These are phyloP conservation scores for Ondatra zibethicus DNA, from an alignment of 2,113 vertebrate species.

Conservation along the genomic window DNA sequence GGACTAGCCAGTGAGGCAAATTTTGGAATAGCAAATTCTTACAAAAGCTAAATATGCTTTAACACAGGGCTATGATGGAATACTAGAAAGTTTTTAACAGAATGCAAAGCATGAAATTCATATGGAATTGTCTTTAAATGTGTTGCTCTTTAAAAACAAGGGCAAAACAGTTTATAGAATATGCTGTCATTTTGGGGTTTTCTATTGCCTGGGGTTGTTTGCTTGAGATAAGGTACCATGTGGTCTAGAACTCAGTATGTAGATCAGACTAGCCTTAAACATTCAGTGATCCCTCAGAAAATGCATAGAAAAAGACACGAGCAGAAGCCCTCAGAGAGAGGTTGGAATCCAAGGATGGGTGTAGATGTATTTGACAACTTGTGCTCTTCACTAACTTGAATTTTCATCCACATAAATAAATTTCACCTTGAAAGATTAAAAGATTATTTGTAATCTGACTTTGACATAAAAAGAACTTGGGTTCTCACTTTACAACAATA, in stretches of 20 bases:
- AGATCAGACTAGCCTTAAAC: not conserved
- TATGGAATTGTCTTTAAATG: not conserved
- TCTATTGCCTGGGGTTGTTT: not conserved
- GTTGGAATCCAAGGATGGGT: not conserved
- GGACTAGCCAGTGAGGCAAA: not conserved
- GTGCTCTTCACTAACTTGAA: not conserved
- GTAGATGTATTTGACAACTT: not conserved
- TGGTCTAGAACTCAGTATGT: not conserved
- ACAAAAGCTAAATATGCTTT: not conserved
- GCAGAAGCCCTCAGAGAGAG: not conserved
- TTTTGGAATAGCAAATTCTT: not conserved
- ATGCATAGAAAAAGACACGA: not conserved
- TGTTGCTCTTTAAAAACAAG: not conserved
- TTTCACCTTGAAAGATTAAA: not conserved
- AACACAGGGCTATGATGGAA: not conserved
- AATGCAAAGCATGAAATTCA: no score
- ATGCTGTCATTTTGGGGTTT: not conserved
- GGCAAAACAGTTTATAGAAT: not conserved
- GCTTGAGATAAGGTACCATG: not conserved
- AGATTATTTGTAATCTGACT: not conserved
- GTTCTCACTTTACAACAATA: not conserved
- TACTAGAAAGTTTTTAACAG: not conserved
- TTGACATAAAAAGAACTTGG: not conserved
- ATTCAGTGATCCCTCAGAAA: not conserved
- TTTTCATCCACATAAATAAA: not conserved